A percentile compares a stretch with the other conserved stretches of the same genome.
phyloP scores from a whole-genome alignment of 2,113 vertebrate genomes.

The Phodopus roborovskii region DNA sequence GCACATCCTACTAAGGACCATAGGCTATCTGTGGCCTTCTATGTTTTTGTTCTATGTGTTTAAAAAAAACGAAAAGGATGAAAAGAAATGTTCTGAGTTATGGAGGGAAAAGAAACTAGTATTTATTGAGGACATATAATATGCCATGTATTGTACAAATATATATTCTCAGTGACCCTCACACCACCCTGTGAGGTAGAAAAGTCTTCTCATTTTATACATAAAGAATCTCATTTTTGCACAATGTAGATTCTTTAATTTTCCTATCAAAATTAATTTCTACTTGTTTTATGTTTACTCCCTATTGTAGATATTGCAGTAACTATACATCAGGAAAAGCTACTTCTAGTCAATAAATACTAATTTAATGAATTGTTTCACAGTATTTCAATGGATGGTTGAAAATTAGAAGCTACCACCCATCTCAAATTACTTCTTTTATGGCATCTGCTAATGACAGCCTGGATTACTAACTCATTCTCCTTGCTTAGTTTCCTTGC shows the following conservation, averaged over 20 bases:
- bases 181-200: not conserved
- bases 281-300: slow-evolving; percentile 3
- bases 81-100: not conserved
- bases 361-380: slow-evolving; percentile 62
- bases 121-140: slow-evolving; percentile 25
- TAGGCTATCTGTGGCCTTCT: not conserved
- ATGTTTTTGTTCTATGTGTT: not conserved
- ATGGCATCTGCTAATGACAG: not conserved
- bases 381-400: not conserved
- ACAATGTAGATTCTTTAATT: not conserved
- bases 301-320: not conserved
- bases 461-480: not conserved
- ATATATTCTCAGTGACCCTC: not conserved
- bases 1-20: not conserved
- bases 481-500: not conserved
- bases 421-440: not conserved
- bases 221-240: not conserved
- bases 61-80: too few species aligned
- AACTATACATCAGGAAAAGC: not conserved
- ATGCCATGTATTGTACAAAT: not conserved
- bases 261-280: not conserved
- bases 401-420: slow-evolving; percentile 25
- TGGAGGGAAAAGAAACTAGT: not conserved
- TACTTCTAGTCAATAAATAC: slow-evolving; percentile 53
- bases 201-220: not conserved